Base-by-base conservation (phyloP, 2,888 invertebrate species). In the Philhelius pedissequus region DNA sequence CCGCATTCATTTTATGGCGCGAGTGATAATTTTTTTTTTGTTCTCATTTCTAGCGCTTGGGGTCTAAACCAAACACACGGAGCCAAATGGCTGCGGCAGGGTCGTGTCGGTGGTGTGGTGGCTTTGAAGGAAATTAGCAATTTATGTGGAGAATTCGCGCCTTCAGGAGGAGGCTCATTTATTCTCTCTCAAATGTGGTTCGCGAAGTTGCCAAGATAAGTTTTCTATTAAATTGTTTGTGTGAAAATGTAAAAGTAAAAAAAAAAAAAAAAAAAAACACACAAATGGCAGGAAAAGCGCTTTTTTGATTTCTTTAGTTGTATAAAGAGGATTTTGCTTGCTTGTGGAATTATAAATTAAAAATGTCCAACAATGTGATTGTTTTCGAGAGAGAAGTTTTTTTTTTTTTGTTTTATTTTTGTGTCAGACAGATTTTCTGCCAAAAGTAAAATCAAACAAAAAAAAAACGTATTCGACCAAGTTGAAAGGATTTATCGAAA, bases 51-150 rank as follows among this genome's bases (percentile, higher is more conserved):
- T n/a, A 27, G 27, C 38, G 22, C 52, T 43, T 35, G 62, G 9
- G 25, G n/a, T 30, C 32, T 9, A 43, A 43, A 32, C 20, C 48
- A 38, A 27, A 22, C 50, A 43, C 8, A 60, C 70, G 64, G 32
- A 48, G 56, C 27, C 54, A 64, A 43, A 64, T 18, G 20, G 13
- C 7, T 18, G 56, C 4, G 18, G 4, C 13, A 20, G 56, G 20
- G 13, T 13, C 20, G 56, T 7, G 18, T 3, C 13, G 32, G 56
- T 7, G 27, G 15, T 5, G 30, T 9, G 25, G 40, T 11, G 13
- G 45, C 30, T 62, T 56, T 30, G 20, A 68, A 84, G 84, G 84
- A 84, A 80, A 84, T 80, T 84, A 80, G 80, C 80, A 80, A 84
- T 84, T 84, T 84, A 80, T 80, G 60, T 52, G 69, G 62, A 84